These are phyloP conservation scores for Spodoptera frugiperda DNA, from an alignment of 1,140 invertebrate genomes.

Conservation along the genomic window DNA sequence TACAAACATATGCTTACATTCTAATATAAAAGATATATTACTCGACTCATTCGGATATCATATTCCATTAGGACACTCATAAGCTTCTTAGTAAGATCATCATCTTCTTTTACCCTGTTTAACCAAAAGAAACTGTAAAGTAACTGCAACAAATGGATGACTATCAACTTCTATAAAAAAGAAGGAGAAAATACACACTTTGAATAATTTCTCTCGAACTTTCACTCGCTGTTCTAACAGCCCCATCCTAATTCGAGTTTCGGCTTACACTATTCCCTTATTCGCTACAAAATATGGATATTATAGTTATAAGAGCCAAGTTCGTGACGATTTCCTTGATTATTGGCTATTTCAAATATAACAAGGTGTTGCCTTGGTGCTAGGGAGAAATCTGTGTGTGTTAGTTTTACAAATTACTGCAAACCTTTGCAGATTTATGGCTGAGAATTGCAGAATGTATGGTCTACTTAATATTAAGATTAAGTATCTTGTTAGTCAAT, in stretches of 20 bases:
- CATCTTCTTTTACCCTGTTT: too few species aligned
- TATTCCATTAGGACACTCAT: too few species aligned
- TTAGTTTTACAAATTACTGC: conserved; percentile 29
- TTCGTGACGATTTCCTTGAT: conserved; percentile 65
- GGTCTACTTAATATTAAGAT: conserved; percentile 19
- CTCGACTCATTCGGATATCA: too few species aligned
- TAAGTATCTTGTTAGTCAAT: not conserved
- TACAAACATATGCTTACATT: too few species aligned
- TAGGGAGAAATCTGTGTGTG: conserved; percentile 1
- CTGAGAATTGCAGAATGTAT: not conserved
- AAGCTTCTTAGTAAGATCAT: too few species aligned
- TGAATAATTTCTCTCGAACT: not conserved
- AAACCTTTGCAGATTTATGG: conserved; percentile 8
- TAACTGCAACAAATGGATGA: too few species aligned
- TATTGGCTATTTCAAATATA: conserved; percentile 35
- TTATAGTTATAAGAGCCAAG: conserved; percentile 74
- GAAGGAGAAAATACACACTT: too few species aligned
- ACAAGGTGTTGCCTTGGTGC: conserved; percentile 37
- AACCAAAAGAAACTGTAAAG: too few species aligned
- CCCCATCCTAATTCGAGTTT: conserved; percentile 70
- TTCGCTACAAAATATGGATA: conserved; percentile 76
- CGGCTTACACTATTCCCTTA: conserved; percentile 72
- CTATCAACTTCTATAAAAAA: too few species aligned
- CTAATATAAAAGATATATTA: too few species aligned
- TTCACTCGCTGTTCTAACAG: conserved; percentile 56